Evolutionary conservation across 64 coral and sea anemone genomes (phyloP).

Genomic region (Pachyseris speciosa): DNA sequence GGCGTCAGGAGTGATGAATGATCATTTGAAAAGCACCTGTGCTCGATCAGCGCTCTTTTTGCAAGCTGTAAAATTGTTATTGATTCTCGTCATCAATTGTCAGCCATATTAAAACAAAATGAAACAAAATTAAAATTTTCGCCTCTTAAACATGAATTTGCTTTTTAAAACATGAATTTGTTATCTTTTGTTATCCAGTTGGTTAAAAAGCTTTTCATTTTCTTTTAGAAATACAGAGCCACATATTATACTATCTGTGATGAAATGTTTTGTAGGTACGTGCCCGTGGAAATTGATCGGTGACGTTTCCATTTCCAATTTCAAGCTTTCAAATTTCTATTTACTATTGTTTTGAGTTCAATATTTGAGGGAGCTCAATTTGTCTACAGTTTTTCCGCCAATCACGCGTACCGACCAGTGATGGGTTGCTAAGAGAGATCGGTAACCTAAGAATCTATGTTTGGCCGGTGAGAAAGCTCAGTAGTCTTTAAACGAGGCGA

Average conservation of each 20-base stretch:
- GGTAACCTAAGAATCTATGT: not conserved
- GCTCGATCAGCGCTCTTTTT: not conserved
- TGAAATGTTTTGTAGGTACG: too few relatives aligned
- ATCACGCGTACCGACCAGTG: not conserved
- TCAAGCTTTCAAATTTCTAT: not conserved
- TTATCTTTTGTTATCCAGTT: not conserved
- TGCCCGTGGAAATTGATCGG: too few relatives aligned
- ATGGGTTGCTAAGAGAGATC: not conserved
- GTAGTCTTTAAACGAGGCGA: not conserved
- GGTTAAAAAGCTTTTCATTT: not conserved
- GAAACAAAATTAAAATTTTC: constrained; percentile 10
- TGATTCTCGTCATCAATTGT: constrained; percentile 15
- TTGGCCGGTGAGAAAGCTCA: not conserved
- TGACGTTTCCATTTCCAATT: not conserved
- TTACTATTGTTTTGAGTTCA: not conserved
- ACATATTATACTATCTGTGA: not conserved
- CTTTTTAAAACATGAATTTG: not conserved
- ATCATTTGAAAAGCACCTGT: not conserved
- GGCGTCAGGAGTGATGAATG: not conserved
- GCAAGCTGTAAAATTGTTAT: constrained; percentile 5
- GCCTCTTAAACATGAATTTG: too few relatives aligned
- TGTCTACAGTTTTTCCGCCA: not conserved
- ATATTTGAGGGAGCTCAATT: not conserved
- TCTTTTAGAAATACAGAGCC: not conserved
- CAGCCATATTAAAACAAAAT: not conserved